Evolutionary conservation across 2,113 vertebrate genomes (phyloP).

Genomic region (Bujurquina vittata): DNA sequence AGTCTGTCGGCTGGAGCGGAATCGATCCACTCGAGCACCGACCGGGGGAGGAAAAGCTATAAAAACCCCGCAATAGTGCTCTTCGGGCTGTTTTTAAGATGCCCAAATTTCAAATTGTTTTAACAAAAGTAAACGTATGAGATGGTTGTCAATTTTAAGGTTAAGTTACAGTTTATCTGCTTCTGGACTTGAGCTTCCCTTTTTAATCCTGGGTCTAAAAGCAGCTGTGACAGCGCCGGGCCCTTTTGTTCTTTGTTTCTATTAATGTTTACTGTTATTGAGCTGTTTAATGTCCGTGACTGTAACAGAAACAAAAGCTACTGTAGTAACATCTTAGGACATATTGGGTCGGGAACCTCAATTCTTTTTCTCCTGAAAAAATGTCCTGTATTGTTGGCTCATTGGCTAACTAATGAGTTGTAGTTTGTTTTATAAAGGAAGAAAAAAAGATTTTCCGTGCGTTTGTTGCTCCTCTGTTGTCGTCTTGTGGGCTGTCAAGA

Average conservation of each 20-base stretch:
- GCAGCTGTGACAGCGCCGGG: not conserved
- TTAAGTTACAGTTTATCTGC: not conserved
- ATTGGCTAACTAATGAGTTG: not conserved
- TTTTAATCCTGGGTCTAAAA: not conserved
- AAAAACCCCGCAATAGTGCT: not conserved
- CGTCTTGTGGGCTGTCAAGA: slow-evolving; percentile 1
- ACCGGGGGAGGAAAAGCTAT: not conserved
- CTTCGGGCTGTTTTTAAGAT: fast-evolving
- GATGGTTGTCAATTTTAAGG: not conserved
- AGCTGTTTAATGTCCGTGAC: not conserved
- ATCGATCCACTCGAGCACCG: not conserved
- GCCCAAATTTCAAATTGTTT: too few species aligned
- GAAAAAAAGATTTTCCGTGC: not conserved
- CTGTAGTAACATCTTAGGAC: not conserved
- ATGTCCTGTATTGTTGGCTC: not conserved
- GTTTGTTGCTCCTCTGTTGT: not conserved
- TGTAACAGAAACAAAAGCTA: not conserved
- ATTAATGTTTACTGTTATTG: not conserved
- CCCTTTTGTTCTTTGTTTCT: not conserved
- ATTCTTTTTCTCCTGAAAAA: not conserved
- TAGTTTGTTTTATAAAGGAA: not conserved
- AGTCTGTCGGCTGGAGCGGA: slow-evolving; percentile 48
- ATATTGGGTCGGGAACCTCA: not conserved
- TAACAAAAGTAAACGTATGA: fast-evolving
- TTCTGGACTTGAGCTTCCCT: slow-evolving; percentile 13